phyloP scores from a whole-genome alignment of 1,140 invertebrate species.

The Glossosoma conforme region DNA sequence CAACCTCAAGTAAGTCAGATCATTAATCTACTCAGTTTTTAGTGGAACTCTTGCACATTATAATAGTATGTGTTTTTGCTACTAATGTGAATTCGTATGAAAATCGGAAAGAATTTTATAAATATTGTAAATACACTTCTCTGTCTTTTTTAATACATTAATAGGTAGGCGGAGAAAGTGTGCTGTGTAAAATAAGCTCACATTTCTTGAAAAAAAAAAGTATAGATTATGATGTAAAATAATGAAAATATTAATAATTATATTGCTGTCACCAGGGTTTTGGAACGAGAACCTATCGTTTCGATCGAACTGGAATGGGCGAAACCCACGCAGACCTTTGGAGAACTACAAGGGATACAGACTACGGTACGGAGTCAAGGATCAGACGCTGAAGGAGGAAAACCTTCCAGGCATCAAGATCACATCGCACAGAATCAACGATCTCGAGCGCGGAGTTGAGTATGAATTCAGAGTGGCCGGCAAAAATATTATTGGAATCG shows the following conservation, averaged over 20 bases:
- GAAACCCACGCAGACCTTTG: constrained; percentile 80
- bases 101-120: background rate
- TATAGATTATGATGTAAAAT: too few species aligned
- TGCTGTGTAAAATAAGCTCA: too few species aligned
- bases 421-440: constrained; percentile 57
- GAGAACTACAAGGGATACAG: constrained; percentile 81
- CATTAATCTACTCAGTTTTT: too few species aligned
- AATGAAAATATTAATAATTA: too few species aligned
- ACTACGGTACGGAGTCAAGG: constrained; percentile 82
- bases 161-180: too few species aligned
- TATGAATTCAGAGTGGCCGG: constrained; percentile 94
- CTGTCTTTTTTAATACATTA: background rate
- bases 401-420: constrained; percentile 54
- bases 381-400: constrained; percentile 70
- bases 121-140: background rate
- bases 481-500: constrained; percentile 86
- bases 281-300: constrained; percentile 76
- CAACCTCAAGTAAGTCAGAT: constrained; percentile 74
- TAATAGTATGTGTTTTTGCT: too few species aligned
- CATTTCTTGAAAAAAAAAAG: too few species aligned
- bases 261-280: too few species aligned
- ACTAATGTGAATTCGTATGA: too few species aligned
- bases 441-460: constrained; percentile 82
- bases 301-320: constrained; percentile 89
- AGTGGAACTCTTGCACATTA: too few species aligned